These are phyloP conservation scores for Melanchra persicariae DNA, from an alignment of 2,888 invertebrate genomes.

Conservation along the genomic window DNA sequence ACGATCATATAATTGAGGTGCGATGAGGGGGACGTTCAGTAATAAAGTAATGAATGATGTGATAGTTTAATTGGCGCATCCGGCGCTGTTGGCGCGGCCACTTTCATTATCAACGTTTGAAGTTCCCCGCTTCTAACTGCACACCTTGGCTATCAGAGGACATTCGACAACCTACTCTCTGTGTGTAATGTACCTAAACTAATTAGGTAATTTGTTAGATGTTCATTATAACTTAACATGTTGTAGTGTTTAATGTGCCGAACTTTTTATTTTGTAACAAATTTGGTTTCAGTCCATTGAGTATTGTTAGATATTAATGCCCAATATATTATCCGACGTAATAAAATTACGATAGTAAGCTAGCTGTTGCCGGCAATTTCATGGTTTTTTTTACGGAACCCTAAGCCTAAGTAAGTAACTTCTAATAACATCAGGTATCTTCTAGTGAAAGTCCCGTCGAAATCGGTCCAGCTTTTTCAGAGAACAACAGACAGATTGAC, in stretches of 20 bases:
- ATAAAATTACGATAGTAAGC: background rate
- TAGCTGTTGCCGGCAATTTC: no score
- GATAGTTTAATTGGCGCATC: conserved; percentile 85
- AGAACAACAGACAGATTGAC: no score
- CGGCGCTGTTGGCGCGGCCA: conserved; percentile 73
- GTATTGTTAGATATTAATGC: conserved; percentile 9
- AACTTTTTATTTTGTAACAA: conserved; percentile 26
- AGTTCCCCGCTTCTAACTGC: conserved; percentile 77
- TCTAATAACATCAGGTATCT: no score
- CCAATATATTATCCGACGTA: conserved; percentile 1
- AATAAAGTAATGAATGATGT: conserved; percentile 86
- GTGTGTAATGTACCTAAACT: conserved; percentile 72
- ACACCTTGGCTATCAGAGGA: conserved; percentile 70
- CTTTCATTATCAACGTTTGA: conserved; percentile 79
- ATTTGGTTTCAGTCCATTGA: conserved; percentile 48
- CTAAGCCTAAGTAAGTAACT: no score
- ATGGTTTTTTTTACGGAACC: no score
- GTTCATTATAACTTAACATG: conserved; percentile 49
- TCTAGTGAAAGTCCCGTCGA: no score
- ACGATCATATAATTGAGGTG: conserved; percentile 68
- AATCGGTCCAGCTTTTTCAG: no score
- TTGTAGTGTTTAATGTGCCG: conserved; percentile 44
- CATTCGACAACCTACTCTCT: conserved; percentile 67
- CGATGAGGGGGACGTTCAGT: conserved; percentile 73
- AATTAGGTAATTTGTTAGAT: conserved; percentile 64